Conservation (phyloP, 2,888 invertebrate genomes). For the Gari tellinella region DNA sequence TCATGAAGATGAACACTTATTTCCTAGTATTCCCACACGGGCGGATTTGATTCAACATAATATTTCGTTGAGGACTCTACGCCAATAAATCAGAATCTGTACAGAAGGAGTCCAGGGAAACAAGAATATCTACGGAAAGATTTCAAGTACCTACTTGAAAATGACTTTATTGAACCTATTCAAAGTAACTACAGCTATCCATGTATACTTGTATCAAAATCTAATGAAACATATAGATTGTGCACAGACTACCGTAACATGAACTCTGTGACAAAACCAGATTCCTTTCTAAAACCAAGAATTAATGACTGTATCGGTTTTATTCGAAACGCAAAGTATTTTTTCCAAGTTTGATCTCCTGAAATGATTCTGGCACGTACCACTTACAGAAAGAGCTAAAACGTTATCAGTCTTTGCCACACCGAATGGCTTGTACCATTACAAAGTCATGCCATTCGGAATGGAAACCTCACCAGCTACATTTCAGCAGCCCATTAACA, state of each 20-base stretch:
- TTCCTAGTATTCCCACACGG: too few relatives aligned
- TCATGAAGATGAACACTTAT: too few relatives aligned
- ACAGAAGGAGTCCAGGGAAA: constrained; percentile 51
- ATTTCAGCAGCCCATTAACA: constrained; percentile 55
- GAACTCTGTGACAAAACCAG: constrained; percentile 61
- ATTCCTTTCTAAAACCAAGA: constrained; percentile 64
- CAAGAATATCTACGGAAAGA: constrained; percentile 52
- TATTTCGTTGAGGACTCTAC: constrained; percentile 26
- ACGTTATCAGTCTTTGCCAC: constrained; percentile 61
- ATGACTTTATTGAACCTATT: constrained; percentile 61
- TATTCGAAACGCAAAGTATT: constrained; percentile 57
- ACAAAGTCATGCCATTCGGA: too few relatives aligned
- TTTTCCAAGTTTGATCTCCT: constrained; percentile 65
- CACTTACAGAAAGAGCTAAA: constrained; percentile 53
- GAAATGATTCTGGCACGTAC: constrained; percentile 46
- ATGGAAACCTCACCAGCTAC: constrained; percentile 57
- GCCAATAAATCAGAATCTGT: constrained; percentile 54
- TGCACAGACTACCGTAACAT: too few relatives aligned
- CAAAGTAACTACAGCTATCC: constrained; percentile 26
- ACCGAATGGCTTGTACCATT: constrained; percentile 51
- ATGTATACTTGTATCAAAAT: too few relatives aligned
- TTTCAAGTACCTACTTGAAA: too few relatives aligned
- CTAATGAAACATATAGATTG: too few relatives aligned
- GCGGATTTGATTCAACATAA: too few relatives aligned
- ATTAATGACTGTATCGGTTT: constrained; percentile 67